phyloP scores from a whole-genome alignment of 2,797 vertebrate genomes.

The Bovichtus diacanthus region DNA sequence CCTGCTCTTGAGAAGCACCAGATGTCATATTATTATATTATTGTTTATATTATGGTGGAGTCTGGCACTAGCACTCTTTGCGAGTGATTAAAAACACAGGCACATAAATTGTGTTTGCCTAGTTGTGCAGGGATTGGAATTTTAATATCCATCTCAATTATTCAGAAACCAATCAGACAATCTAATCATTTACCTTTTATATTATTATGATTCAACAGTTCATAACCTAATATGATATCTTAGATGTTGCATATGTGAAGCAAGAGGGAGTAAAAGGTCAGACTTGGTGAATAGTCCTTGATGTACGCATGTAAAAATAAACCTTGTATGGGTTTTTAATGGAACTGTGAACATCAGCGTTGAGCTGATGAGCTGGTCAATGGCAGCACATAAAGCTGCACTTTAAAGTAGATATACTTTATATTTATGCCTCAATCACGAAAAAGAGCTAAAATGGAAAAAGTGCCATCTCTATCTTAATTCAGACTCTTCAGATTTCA shows the following conservation, averaged over 20 bases:
- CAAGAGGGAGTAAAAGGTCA: background rate
- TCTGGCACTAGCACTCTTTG: background rate
- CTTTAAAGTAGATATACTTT: constrained; percentile 7
- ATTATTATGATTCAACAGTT: constrained; percentile 31
- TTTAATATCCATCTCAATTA: constrained; percentile 47
- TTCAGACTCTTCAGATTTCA: background rate
- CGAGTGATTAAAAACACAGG: constrained; percentile 18
- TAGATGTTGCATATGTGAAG: background rate
- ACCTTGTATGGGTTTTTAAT: background rate
- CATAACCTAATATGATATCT: constrained; percentile 14
- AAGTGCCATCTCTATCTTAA: background rate
- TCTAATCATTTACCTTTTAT: constrained; percentile 32
- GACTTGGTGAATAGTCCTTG: background rate
- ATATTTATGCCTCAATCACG: constrained; percentile 29
- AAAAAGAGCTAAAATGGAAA: background rate
- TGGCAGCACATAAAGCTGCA: constrained; percentile 27
- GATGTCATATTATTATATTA: background rate
- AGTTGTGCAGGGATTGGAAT: constrained; percentile 21
- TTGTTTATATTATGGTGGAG: background rate
- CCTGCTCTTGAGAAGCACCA: constrained; percentile 5
- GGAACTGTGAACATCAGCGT: background rate
- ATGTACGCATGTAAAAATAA: background rate
- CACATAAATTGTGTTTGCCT: constrained; percentile 10
- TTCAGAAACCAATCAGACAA: constrained; percentile 40
- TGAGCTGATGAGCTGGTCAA: background rate